Evolutionary conservation across 2,888 invertebrate genomes (phyloP), one percentile per base, ranked within the genome.

Genomic region (Oxytorus armatus): DNA sequence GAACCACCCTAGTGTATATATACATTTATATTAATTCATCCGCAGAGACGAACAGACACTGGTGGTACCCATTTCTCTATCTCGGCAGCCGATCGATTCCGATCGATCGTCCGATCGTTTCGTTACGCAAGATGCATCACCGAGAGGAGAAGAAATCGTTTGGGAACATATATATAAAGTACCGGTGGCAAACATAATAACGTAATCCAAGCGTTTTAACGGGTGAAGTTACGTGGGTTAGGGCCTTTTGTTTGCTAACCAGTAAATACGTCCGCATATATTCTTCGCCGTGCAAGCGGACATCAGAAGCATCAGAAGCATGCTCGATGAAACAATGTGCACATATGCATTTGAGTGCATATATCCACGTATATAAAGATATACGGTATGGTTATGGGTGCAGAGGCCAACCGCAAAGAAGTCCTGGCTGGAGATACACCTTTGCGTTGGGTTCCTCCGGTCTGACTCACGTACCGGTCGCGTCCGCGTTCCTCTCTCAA

Each of bases 391-490:
- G 25, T 39, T 59, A 51, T 68, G 51, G 77, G 82, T 75, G 79
- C 75, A 68, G 82, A 70, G 79, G 75, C 68, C 61, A 83, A 80
- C 82, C 83, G 83, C 83, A 83, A 83, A 83, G 83, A 83, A 81
- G 79, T 81, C 80, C 82, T 80, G 82, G 83, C 75, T 79, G 83
- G 68, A 72, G 14, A 68, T 53, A 65, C 83, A 86, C 83, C 84
- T 85, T 83, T 3, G 75, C 83, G 72, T 84, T 82, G 84, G 86
- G 85, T 88, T 87, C 87, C 86, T 86, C 85, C 80, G 81, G 81
- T 82, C 88, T 88, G 88, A 88, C 88, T 88, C 88, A 88, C 85
- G 84, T 87, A 88, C 88, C 88, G 86, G 88, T 88, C 88, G 82
- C 78, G 80, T 81, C 81, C 81, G 77, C 80, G 80, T 77, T 79